A percentile compares a stretch with the other conserved stretches of the same genome.
Conservation (phyloP, 2,888 invertebrate genomes). For the Anthoptus insignis region DNA sequence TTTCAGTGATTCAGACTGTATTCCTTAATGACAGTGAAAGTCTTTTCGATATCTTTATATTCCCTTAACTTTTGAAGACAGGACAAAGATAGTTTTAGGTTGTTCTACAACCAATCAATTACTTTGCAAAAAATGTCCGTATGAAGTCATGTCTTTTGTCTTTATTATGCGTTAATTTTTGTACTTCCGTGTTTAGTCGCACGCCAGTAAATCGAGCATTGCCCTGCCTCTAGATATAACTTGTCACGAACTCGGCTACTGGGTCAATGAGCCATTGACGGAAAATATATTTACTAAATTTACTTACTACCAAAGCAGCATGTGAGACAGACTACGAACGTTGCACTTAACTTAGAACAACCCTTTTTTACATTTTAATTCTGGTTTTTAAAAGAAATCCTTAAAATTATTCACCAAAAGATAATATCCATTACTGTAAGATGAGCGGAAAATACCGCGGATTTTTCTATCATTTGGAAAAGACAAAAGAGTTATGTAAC, state of each 20-base stretch:
- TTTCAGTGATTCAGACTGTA: neutral
- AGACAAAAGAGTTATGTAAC: conserved; percentile 1
- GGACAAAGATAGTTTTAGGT: no score
- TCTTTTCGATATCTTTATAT: no score
- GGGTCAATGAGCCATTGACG: conserved; percentile 71
- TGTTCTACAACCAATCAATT: no score
- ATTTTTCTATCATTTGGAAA: no score
- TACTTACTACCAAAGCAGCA: conserved; percentile 4
- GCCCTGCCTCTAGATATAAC: conserved; percentile 63
- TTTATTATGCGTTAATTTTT: conserved; percentile 18
- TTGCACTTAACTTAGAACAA: neutral
- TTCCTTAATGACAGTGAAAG: neutral
- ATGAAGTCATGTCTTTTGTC: neutral
- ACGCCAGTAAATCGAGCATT: conserved; percentile 49
- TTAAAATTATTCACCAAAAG: no score
- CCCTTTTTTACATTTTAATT: neutral
- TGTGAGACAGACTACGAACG: neutral
- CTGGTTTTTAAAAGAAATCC: no score
- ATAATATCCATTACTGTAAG: no score
- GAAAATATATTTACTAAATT: conserved; percentile 25
- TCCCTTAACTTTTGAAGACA: no score
- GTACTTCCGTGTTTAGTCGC: conserved; percentile 30
- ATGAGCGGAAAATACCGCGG: no score
- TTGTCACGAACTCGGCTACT: conserved; percentile 78
- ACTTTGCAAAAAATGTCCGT: neutral